A percentile compares a stretch with the other conserved stretches of the same genome.
These are phyloP conservation scores for Miichthys miiuy DNA, from an alignment of 2,797 vertebrate species.

Conservation along the genomic window DNA sequence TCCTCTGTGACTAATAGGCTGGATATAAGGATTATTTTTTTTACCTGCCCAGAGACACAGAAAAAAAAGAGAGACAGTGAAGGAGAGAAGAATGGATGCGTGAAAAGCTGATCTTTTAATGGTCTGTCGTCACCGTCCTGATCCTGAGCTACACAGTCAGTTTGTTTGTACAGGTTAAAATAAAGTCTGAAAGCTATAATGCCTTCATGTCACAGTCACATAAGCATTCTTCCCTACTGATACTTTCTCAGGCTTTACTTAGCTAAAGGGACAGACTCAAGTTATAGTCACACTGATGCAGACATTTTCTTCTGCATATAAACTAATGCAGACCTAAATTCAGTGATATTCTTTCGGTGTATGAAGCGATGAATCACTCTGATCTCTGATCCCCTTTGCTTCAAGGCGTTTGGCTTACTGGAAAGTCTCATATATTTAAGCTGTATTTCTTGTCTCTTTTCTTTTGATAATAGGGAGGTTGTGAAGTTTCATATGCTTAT, in stretches of 20 bases:
- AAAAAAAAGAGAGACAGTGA: slow-evolving; percentile 37
- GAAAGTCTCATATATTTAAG: slow-evolving; percentile 30
- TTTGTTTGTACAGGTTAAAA: slow-evolving; percentile 18
- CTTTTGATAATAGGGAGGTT: slow-evolving; percentile 21
- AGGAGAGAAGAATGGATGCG: slow-evolving; percentile 64
- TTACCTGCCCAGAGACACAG: slow-evolving; percentile 69
- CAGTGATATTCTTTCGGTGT: slow-evolving; percentile 11
- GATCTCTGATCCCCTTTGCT: slow-evolving; percentile 44
- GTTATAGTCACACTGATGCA: slow-evolving; percentile 1
- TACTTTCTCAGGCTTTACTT: slow-evolving; percentile 14
- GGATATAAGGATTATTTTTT: slow-evolving; percentile 73
- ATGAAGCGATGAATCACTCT: slow-evolving; percentile 46
- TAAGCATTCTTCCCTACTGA: background rate
- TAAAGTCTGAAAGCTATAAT: slow-evolving; percentile 15
- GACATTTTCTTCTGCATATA: background rate
- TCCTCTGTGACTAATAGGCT: slow-evolving; percentile 79
- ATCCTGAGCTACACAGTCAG: slow-evolving; percentile 30
- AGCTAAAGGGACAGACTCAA: background rate
- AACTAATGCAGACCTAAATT: slow-evolving; percentile 4
- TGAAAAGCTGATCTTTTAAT: slow-evolving; percentile 57
- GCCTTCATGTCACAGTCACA: slow-evolving; percentile 17
- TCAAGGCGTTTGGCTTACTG: slow-evolving; percentile 23
- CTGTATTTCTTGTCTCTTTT: slow-evolving; percentile 4
- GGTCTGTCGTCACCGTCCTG: slow-evolving; percentile 31
- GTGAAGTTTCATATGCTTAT: slow-evolving; percentile 1